phyloP scores from a whole-genome alignment of 2,888 invertebrate genomes.

The Bugula neritina region DNA sequence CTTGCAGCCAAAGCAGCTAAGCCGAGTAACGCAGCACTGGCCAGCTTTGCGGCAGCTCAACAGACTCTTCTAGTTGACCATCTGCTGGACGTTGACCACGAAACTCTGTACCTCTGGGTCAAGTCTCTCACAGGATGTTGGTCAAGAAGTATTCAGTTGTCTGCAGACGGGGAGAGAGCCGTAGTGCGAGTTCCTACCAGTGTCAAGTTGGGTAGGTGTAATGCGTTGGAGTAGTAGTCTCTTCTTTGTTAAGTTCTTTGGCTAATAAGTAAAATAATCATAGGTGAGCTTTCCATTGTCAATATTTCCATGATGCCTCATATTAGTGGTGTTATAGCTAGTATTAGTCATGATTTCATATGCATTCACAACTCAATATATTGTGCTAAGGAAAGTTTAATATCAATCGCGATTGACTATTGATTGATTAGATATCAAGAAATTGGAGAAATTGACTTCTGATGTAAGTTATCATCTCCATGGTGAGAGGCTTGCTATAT shows the following conservation, averaged over 20 bases:
- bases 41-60: not conserved
- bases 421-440: not conserved
- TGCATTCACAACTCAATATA: too few species aligned
- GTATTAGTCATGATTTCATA: too few species aligned
- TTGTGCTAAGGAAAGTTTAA: too few species aligned
- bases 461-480: not conserved
- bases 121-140: not conserved
- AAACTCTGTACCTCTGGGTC: conserved; percentile 12
- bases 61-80: not conserved
- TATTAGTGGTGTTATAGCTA: too few species aligned
- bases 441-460: not conserved
- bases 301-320: not conserved
- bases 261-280: not conserved
- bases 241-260: not conserved
- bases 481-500: not conserved
- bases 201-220: not conserved
- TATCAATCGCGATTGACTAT: too few species aligned
- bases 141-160: not conserved
- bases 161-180: conserved; percentile 4
- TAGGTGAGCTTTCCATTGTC: not conserved
- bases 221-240: not conserved
- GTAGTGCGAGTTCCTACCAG: not conserved
- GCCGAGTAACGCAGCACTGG: not conserved
- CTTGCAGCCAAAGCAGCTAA: too few species aligned
- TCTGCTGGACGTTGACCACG: conserved; percentile 14